A percentile compares a stretch with the other conserved stretches of the same genome.
Conservation (phyloP, 2,797 vertebrate genomes). For the Neomorphus geoffroyi region DNA sequence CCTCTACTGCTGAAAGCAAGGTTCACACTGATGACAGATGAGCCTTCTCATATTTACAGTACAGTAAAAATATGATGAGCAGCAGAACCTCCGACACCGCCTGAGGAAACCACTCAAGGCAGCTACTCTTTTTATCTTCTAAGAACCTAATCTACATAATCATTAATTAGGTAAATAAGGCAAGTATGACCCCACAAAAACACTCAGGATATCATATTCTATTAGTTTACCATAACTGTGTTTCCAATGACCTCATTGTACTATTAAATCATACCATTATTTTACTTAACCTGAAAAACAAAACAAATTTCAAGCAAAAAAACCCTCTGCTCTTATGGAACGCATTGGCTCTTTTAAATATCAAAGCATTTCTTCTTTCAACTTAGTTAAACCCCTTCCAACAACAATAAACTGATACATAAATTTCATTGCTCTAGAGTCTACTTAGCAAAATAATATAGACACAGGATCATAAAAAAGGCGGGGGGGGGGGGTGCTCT, state of each 20-base stretch:
- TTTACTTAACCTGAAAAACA: not conserved
- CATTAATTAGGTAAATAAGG: not conserved
- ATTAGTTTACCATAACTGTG: not conserved
- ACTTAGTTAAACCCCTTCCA: not conserved
- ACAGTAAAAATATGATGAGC: not conserved
- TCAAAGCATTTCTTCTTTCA: not conserved
- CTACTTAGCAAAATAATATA: not conserved
- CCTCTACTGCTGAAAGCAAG: not conserved
- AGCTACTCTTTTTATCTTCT: not conserved
- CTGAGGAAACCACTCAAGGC: not conserved
- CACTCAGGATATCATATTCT: not conserved
- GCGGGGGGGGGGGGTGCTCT: not conserved
- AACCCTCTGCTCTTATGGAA: not conserved
- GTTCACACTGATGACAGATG: not conserved
- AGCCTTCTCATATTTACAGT: not conserved
- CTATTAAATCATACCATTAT: not conserved
- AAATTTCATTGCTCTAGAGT: not conserved
- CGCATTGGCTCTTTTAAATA: not conserved
- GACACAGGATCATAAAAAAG: not conserved
- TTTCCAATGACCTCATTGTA: not conserved
- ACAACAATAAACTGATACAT: not conserved
- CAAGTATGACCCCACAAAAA: not conserved
- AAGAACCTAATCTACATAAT: not conserved
- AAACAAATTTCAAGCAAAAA: not conserved
- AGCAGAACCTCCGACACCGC: not conserved